Evolutionary conservation across 2,113 vertebrate species (phyloP).

Genomic region (Scalopus aquaticus): DNA sequence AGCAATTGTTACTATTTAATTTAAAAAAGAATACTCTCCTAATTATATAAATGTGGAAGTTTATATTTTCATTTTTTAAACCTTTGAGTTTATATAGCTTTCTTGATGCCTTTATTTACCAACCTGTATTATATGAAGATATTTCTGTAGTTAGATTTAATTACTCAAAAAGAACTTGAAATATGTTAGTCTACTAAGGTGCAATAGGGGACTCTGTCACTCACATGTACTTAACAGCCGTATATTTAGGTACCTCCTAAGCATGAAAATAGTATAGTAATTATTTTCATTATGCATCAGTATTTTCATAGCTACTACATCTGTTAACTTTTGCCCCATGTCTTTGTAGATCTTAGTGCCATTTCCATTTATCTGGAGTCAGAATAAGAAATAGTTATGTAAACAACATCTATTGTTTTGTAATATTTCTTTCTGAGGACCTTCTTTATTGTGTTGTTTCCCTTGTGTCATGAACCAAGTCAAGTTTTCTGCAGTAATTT

Average conservation of each 20-base stretch:
- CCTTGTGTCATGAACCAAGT: background rate
- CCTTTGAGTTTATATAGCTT: background rate
- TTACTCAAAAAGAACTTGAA: background rate
- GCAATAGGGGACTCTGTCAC: background rate
- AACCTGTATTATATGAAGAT: background rate
- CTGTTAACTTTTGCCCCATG: background rate
- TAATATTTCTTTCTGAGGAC: background rate
- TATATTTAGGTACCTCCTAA: background rate
- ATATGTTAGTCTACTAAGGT: background rate
- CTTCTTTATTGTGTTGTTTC: background rate
- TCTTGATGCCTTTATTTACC: background rate
- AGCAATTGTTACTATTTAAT: background rate
- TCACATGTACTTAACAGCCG: background rate
- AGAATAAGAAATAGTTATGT: background rate
- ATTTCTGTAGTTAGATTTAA: slow-evolving; percentile 40
- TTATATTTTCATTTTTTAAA: background rate
- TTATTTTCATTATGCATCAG: background rate
- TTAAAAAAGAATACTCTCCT: background rate
- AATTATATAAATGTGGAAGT: background rate
- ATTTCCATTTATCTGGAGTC: background rate
- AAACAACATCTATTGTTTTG: background rate
- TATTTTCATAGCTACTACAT: background rate
- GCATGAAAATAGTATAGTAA: background rate
- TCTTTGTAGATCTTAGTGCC: background rate
- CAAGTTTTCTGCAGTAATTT: background rate